Conservation (phyloP, 2,888 invertebrate species). For the Eurytoma adleriae region DNA sequence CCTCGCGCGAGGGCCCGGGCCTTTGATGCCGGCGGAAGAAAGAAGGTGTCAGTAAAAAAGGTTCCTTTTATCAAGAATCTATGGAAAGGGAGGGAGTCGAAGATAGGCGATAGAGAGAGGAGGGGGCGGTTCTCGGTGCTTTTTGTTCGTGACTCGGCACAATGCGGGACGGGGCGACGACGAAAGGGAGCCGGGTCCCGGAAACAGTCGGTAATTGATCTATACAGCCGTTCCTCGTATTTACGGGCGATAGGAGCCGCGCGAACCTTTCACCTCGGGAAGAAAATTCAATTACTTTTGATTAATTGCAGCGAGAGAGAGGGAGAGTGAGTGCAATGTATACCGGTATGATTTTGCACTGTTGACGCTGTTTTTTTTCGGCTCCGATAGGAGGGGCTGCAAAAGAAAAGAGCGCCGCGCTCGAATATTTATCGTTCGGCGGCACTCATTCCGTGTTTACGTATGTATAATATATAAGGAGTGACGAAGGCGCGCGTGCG, state of each 20-base stretch:
- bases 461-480: slow-evolving; percentile 32
- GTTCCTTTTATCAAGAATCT: slow-evolving; percentile 46
- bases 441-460: not conserved
- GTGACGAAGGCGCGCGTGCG: not conserved
- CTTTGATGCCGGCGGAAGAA: slow-evolving; percentile 1
- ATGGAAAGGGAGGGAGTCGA: not conserved
- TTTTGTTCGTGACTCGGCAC: slow-evolving; percentile 49
- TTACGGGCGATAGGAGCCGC: not conserved
- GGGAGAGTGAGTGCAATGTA: not conserved
- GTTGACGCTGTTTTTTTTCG: not conserved
- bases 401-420: not conserved
- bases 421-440: slow-evolving; percentile 45
- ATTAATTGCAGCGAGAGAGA: slow-evolving; percentile 43
- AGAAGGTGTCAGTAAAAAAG: slow-evolving; percentile 19
- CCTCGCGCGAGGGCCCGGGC: not conserved
- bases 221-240: not conserved
- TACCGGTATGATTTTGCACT: not conserved
- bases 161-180: slow-evolving; percentile 4
- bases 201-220: slow-evolving; percentile 56
- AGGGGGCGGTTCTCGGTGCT: not conserved
- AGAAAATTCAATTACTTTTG: slow-evolving; percentile 56
- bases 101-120: too few relatives aligned
- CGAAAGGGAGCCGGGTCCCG: slow-evolving; percentile 17
- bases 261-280: not conserved
- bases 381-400: not conserved